Evolutionary conservation across 2,113 vertebrate genomes (phyloP).

Genomic region (Cricetomys ansorgei): DNA sequence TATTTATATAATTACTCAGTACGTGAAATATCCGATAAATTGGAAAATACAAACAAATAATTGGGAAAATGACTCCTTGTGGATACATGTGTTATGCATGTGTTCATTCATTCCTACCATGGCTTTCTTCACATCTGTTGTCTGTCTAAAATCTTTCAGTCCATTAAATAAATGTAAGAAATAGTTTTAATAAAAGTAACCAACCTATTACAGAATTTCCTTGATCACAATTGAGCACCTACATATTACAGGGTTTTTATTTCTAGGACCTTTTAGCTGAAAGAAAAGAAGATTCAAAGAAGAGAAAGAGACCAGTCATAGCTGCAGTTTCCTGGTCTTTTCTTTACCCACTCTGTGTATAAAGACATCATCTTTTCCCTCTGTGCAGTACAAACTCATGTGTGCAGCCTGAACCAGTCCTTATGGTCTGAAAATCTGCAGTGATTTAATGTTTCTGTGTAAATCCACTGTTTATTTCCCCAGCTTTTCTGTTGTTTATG

Average conservation of each 20-base stretch:
- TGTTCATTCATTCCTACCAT: not conserved
- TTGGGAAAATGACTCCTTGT: not conserved
- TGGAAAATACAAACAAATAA: slow-evolving; percentile 5
- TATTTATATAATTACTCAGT: not conserved
- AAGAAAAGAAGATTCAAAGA: not conserved
- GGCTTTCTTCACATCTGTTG: not conserved
- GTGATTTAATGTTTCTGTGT: slow-evolving; percentile 41
- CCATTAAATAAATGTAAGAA: not conserved
- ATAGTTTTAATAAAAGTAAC: not conserved
- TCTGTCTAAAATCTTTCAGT: not conserved
- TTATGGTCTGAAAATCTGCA: slow-evolving; percentile 8
- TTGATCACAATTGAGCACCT: not conserved
- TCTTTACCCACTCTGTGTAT: not conserved
- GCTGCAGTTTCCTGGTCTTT: not conserved
- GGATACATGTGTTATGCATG: not conserved
- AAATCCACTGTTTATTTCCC: slow-evolving; percentile 14
- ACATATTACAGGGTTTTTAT: not conserved
- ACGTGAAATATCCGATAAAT: not conserved
- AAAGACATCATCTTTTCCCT: not conserved
- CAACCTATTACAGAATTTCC: not conserved
- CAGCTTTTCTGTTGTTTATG: not conserved
- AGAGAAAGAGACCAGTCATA: not conserved
- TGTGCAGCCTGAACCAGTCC: not conserved
- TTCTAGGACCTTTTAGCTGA: not conserved
- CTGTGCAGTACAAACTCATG: not conserved